These are phyloP conservation scores for Drosophila santomea DNA, from an alignment of 1,140 invertebrate genomes.

Conservation along the genomic window DNA sequence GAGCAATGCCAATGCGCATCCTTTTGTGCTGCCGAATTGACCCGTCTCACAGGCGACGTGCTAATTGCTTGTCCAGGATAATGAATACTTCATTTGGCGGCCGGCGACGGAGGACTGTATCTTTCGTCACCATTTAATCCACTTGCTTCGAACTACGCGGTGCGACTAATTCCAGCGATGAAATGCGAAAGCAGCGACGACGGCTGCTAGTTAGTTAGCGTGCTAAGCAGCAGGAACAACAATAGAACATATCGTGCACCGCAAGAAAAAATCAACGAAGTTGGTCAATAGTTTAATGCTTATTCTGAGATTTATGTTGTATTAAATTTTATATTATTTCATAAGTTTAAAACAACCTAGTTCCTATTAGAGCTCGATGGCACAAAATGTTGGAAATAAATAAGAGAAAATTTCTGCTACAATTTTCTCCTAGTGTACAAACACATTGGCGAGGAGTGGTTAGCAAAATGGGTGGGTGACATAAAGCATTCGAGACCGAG, in stretches of 20 bases:
- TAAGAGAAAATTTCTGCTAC: too few relatives aligned
- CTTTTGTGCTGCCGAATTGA: conserved; percentile 51
- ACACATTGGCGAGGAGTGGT: conserved; percentile 8
- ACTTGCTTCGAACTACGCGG: conserved; percentile 76
- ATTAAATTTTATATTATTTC: too few relatives aligned
- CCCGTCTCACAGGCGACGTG: conserved; percentile 46
- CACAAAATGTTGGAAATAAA: too few relatives aligned
- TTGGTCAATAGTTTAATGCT: too few relatives aligned
- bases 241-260: conserved; percentile 13
- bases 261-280: not conserved
- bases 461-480: not conserved
- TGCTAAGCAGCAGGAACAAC: conserved; percentile 61
- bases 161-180: conserved; percentile 66
- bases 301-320: too few relatives aligned
- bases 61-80: conserved; percentile 73
- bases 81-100: conserved; percentile 47
- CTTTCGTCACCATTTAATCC: conserved; percentile 66
- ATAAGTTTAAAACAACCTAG: too few relatives aligned
- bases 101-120: conserved; percentile 4
- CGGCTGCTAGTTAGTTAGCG: conserved; percentile 67
- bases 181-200: conserved; percentile 58
- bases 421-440: not conserved
- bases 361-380: too few relatives aligned
- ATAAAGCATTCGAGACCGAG: conserved; percentile 26
- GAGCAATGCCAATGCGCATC: conserved; percentile 37